Evolutionary conservation across 2,113 vertebrate genomes (phyloP).

Genomic region (Hirundichthys speculiger): DNA sequence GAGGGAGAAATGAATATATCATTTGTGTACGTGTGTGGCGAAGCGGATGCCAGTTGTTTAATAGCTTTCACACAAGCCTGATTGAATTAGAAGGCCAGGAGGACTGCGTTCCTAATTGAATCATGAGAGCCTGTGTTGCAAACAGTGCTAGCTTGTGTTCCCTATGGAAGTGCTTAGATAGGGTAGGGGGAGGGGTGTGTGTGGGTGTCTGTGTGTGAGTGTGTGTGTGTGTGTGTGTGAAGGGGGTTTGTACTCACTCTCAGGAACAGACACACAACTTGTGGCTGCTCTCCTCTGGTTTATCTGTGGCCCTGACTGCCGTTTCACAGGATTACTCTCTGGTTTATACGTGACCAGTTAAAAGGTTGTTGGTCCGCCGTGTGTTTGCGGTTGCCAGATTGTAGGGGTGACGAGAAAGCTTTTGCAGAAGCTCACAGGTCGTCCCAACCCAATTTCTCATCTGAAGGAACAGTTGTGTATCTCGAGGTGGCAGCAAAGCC

Average conservation of each 20-base stretch:
- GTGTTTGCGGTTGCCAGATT: slow-evolving; percentile 12
- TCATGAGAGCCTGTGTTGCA: slow-evolving; percentile 74
- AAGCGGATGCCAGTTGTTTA: slow-evolving; percentile 78
- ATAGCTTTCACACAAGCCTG: slow-evolving; percentile 82
- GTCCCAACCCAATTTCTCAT: slow-evolving; percentile 39
- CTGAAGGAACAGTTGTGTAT: slow-evolving; percentile 7
- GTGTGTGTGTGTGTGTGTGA: background rate
- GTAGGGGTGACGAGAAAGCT: slow-evolving; percentile 18
- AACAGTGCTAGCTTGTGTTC: slow-evolving; percentile 67
- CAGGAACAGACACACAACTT: slow-evolving; percentile 44
- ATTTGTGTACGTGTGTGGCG: slow-evolving; percentile 72
- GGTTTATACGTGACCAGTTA: slow-evolving; percentile 47
- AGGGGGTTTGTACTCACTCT: slow-evolving; percentile 21
- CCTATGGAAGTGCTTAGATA: slow-evolving; percentile 45
- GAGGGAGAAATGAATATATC: slow-evolving; percentile 76
- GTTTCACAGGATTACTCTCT: slow-evolving; percentile 54
- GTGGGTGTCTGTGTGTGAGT: too few species aligned
- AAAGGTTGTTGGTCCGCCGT: slow-evolving; percentile 18
- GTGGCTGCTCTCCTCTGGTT: slow-evolving; percentile 44
- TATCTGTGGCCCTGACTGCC: slow-evolving; percentile 37
- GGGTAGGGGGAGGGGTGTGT: slow-evolving; percentile 12
- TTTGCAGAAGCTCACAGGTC: slow-evolving; percentile 33
- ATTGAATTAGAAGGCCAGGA: slow-evolving; percentile 81
- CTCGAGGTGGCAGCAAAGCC: slow-evolving; percentile 40
- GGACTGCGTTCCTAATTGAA: slow-evolving; percentile 79